A percentile compares a stretch with the other conserved stretches of the same genome.
phyloP scores from a whole-genome alignment of 2,797 vertebrate species.

The Morelia viridis region DNA sequence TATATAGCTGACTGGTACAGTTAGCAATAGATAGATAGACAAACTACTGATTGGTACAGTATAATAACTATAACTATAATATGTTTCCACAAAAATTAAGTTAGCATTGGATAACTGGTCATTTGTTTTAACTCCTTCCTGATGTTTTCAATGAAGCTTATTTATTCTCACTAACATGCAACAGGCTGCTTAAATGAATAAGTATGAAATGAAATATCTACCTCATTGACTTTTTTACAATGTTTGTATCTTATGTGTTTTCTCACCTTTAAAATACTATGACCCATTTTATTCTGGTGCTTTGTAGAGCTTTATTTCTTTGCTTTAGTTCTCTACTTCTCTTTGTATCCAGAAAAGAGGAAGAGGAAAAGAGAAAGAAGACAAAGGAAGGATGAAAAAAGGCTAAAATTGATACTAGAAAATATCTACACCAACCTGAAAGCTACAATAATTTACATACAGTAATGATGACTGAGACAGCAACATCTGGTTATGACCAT shows the following conservation, averaged over 20 bases:
- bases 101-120: not conserved
- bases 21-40: not conserved
- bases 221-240: not conserved
- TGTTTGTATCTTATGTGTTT: not conserved
- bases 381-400: fast-evolving
- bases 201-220: not conserved
- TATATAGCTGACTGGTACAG: not conserved
- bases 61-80: not conserved
- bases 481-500: conserved; percentile 36
- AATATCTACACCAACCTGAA: not conserved
- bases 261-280: not conserved
- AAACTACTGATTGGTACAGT: not conserved
- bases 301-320: not conserved
- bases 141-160: not conserved
- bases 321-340: conserved; percentile 13
- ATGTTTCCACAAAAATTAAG: no score
- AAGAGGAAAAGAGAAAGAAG: not conserved
- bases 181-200: not conserved
- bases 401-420: not conserved
- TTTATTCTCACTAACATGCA: not conserved
- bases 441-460: conserved; percentile 15
- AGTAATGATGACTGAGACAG: not conserved
- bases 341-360: not conserved
- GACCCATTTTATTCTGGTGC: not conserved
- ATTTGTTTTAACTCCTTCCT: not conserved